Percentiles rank a stretch among this genome's conserved stretches.
These are phyloP conservation scores for Cryptoleucopteryx plumbea DNA, from an alignment of 2,113 vertebrate genomes.

Conservation along the genomic window DNA sequence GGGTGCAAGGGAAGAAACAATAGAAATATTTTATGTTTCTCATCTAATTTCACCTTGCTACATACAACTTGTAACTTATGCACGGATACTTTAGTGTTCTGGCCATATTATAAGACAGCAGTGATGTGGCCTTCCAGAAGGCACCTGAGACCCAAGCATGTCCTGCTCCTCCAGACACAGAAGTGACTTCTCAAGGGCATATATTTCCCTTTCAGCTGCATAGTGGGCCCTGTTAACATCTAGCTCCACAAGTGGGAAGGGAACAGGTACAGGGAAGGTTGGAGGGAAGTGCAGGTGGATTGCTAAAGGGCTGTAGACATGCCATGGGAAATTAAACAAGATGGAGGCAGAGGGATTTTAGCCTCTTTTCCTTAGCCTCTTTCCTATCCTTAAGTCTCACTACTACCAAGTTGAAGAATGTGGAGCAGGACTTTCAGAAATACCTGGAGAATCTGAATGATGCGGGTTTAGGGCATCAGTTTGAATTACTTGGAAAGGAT, in stretches of 20 bases:
- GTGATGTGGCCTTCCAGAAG: not conserved
- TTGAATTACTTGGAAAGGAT: not conserved
- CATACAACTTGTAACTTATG: not conserved
- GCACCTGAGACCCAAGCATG: not conserved
- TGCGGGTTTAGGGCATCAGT: not conserved
- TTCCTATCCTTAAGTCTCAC: not conserved
- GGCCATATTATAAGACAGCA: not conserved
- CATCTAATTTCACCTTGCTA: not conserved
- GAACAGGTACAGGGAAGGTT: not conserved
- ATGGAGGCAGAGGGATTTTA: not conserved
- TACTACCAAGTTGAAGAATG: not conserved
- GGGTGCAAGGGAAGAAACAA: not conserved
- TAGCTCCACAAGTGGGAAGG: rapidly evolving
- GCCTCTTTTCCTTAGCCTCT: not conserved
- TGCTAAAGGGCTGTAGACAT: not conserved
- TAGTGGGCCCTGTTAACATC: not conserved
- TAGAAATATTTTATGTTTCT: not conserved
- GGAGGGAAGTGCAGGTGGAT: not conserved
- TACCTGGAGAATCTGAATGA: not conserved
- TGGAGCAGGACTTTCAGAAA: not conserved
- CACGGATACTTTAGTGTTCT: not conserved
- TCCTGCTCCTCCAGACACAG: not conserved
- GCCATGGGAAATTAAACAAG: not conserved
- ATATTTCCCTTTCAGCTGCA: not conserved
- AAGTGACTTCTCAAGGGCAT: not conserved